These are phyloP conservation scores for Pseudorhiza aurosa DNA, from an alignment of 30 jellyfish, hydroid and myxozoan genomes.

Conservation along the genomic window DNA sequence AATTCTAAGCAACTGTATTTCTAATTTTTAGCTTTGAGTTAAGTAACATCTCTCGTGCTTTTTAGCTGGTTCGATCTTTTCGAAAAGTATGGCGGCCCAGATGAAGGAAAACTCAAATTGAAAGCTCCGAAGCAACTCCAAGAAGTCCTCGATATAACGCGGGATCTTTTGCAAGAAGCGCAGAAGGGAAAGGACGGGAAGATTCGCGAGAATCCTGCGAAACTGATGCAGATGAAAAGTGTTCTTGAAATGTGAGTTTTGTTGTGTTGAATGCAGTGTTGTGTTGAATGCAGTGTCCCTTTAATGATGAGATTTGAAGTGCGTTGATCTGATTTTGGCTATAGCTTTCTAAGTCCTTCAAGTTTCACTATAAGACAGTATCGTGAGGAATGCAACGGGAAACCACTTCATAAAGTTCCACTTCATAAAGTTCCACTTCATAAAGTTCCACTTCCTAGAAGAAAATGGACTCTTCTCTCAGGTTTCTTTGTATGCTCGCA, in stretches of 20 bases:
- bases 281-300: no score
- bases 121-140: constrained; percentile 95
- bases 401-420: no score
- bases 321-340: no score
- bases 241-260: constrained; percentile 94
- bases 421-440: no score
- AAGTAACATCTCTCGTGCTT: not conserved
- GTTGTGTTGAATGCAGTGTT: no score
- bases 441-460: no score
- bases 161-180: constrained; percentile 73
- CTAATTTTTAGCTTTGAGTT: not conserved
- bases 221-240: constrained; percentile 94
- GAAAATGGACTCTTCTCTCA: no score
- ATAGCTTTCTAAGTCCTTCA: no score
- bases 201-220: constrained; percentile 87
- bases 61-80: constrained; percentile 86
- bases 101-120: constrained; percentile 91
- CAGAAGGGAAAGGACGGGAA: constrained; percentile 45
- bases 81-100: constrained; percentile 93
- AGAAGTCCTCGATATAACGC: constrained; percentile 94
- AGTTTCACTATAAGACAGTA: no score
- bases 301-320: no score
- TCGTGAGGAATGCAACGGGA: no score
- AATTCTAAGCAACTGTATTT: not conserved
- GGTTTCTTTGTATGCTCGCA: no score